Base-by-base conservation (phyloP, 2,888 invertebrate genomes). In the Vanessa cardui region DNA sequence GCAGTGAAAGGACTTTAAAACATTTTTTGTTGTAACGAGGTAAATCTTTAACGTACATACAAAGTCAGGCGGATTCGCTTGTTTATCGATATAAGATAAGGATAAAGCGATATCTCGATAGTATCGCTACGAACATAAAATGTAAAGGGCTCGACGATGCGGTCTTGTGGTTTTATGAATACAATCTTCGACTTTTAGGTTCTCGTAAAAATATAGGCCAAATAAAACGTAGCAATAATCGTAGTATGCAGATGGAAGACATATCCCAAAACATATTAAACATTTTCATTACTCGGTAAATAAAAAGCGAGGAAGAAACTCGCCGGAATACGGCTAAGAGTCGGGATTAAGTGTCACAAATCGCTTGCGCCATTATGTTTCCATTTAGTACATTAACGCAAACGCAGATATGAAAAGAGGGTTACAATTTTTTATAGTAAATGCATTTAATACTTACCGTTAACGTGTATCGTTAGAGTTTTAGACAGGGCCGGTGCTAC, bases 401-500 rank as follows among this genome's bases (percentile, higher is more conserved):
- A 64, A 63, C 68, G 69, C 26, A 60, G 62, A 69, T 69, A 69
- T 71, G 69, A 66, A 71, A 69, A 69, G 69, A 62, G 71, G 69
- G 39, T 64, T 69, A 58, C 50, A 59, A 59, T 58, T 67, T 66
- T 62, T 58, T 62, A 66, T 62, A 67, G 60, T 54, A 50, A 64
- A 66, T 64, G 64, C 64, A 65, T 72, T 69, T 62, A 66, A 72
- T 66, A 72, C 93, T 93, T 93, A 97, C 97, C 97, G 86, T 97
- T 96, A 18, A 97, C 96, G 83, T 96, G 96, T 76, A 97, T 94
- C 77, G 94, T 95, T 70, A 98, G 95, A 58, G 96, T 95, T 93
- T 97, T 98, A 76, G 96, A 95, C 45, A 98, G 91, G 0, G 96
- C 95, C 12, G 96, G 94, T 33, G 97, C 96, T 70, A 98, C 97